Base-by-base conservation (phyloP, 2,888 invertebrate genomes). In the Philhelius pedissequus region DNA sequence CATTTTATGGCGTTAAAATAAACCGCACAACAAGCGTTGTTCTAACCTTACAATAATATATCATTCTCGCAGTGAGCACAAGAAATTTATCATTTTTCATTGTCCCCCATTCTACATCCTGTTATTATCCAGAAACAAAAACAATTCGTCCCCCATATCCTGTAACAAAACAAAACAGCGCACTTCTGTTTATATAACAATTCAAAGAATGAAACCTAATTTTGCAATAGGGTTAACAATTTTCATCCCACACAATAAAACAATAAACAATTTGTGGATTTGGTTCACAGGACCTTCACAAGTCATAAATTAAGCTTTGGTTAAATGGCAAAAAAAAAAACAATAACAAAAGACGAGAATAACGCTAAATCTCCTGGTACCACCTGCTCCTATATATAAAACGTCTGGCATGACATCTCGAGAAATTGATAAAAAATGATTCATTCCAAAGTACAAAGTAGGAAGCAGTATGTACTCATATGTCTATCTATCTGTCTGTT, bases 401-500 rank as follows among this genome's bases (percentile, higher is more conserved):
- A 54, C 35, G 32, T 54, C 30, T 60, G 76, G n/a, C 71, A 38
- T 58, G 71, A 68, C 48, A 81, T 70, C 15, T 64, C 13, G 32
- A 52, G 35, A 73, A 60, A 73, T 27, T 56, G 68, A 70, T 83
- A 66, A 78, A 78, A 78, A 78, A 78, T 78, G 56, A 62, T 70
- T 68, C 43, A 50, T 66, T 20, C 32, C 9, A 45, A 4, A 6
- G 7, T 40, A 60, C 32, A 35, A 13, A 35, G 56, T 58, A 22
- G 20, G 11, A 60, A 43, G 40, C 38, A 15, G 13, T 27, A 22
- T 68, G 66, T 52, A 77, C 81, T 58, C 66, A 76, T 76, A 40
- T 74, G 76, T 77, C 60, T 73, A 18, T 64, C 69, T 75, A 69
- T 70, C 69, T 78, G 78, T 62, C 83, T 69, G 62, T 58, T 78